These are phyloP conservation scores for Dusona sp. DNA, from an alignment of 2,888 invertebrate species.

Conservation along the genomic window DNA sequence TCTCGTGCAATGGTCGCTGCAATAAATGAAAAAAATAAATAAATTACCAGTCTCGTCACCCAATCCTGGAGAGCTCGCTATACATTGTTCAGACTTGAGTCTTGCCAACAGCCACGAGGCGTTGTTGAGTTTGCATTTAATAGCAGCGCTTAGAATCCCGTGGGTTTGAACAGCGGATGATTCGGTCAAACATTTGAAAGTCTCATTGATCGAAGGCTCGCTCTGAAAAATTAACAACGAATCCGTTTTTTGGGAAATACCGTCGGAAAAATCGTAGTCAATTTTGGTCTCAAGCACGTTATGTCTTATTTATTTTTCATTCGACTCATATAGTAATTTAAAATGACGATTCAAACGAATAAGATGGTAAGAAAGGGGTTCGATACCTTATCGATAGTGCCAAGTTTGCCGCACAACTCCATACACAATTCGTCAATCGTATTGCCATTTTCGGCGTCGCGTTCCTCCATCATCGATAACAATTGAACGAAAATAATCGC, in stretches of 20 bases:
- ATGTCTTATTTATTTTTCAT: not conserved
- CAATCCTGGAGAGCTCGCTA: constrained; percentile 71
- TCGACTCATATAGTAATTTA: not conserved
- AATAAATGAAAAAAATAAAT: too few species aligned
- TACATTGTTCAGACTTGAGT: constrained; percentile 79
- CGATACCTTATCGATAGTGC: constrained; percentile 84
- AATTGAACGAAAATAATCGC: constrained; percentile 75
- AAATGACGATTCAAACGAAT: not conserved
- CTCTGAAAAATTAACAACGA: constrained; percentile 66
- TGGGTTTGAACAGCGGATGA: constrained; percentile 81
- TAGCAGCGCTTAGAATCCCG: constrained; percentile 80
- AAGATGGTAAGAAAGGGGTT: constrained; percentile 14
- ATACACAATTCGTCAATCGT: constrained; percentile 83
- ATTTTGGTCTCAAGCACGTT: not conserved
- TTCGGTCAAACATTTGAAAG: constrained; percentile 83
- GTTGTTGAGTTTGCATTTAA: constrained; percentile 82
- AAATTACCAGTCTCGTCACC: constrained; percentile 74
- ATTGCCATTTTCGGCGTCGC: constrained; percentile 74
- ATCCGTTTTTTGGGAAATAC: not conserved
- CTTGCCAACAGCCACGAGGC: constrained; percentile 78
- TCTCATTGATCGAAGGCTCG: constrained; percentile 60
- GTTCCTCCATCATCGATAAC: constrained; percentile 78
- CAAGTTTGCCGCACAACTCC: constrained; percentile 84
- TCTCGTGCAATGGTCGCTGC: too few species aligned
- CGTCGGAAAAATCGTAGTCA: not conserved